Base-by-base conservation (phyloP, 2,888 invertebrate species). In the Synanthedon formicaeformis region DNA sequence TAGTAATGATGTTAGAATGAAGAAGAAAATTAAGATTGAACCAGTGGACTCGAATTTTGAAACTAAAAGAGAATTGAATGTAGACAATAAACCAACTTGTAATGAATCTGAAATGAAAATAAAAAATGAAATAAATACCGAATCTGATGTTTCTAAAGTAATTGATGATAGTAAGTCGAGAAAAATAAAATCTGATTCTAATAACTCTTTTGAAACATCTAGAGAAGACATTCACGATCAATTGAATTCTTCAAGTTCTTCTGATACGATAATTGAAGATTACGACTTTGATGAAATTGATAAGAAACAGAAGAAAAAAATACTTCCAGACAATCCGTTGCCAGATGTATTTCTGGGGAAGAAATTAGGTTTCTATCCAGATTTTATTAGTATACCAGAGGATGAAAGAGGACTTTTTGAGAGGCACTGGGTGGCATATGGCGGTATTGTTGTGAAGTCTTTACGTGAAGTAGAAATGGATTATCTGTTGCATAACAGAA, bases 361-460 rank as follows among this genome's bases (percentile, higher is more conserved):
- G 66, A 69, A 63, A 51, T 53, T 87, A 55, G 85, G 79, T 4
- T 86, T 87, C 54, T 86, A 84, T 62, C 87, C 87, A n/a, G 85
- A 86, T 55, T 84, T 82, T 51, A 73, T 85, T 55, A 80, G 79
- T 57, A 78, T 86, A 57, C 59, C 78, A 0, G 83, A 84, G 58
- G 65, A 73, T 0, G 82, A 84, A 59, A 69, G 80, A 52, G 60
- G 56, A 12, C 62, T 71, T 61, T 82, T 82, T 54, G 87, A 86
- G 63, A 84, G 92, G 60, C 91, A 91, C 74, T 91, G 93, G 83
- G 82, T 92, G 51, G 92, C 92, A 1, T 90, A 89, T 56, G 90
- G 90, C 3, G 91, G 91, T 2, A 71, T 58, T 12, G 65, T 90
- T 14, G 75, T 73, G 0, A 85, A 86, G 55, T 70, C 83, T 11